Conservation (phyloP, 2,797 vertebrate genomes). For the Spea hammondii region DNA sequence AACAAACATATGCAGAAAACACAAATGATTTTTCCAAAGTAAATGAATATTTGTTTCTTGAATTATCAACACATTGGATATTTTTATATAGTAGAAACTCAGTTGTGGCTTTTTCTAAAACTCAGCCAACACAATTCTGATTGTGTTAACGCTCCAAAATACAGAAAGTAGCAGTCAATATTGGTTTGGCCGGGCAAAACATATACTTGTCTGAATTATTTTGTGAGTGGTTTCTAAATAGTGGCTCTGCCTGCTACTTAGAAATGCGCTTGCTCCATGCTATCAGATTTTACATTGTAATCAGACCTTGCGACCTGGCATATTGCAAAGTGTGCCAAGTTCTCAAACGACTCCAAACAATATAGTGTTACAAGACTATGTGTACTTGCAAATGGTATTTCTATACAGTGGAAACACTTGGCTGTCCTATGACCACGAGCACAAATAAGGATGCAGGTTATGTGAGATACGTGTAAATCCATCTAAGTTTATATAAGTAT, state of each 20-base stretch:
- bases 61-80: slow-evolving; percentile 35
- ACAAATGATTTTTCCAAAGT: slow-evolving; percentile 4
- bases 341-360: background rate
- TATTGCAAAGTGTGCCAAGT: background rate
- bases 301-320: background rate
- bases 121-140: slow-evolving; percentile 41
- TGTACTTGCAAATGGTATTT: background rate
- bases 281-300: slow-evolving; percentile 2
- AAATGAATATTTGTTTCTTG: slow-evolving; percentile 5
- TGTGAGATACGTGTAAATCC: no score
- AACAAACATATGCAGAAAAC: background rate
- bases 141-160: slow-evolving; percentile 44
- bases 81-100: slow-evolving; percentile 24
- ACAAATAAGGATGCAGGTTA: background rate
- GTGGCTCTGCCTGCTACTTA: slow-evolving; percentile 10
- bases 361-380: slow-evolving; percentile 4
- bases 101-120: slow-evolving; percentile 33
- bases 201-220: slow-evolving; percentile 36
- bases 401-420: background rate
- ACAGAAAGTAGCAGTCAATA: slow-evolving; percentile 44
- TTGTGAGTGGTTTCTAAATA: slow-evolving; percentile 17
- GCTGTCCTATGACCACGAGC: background rate
- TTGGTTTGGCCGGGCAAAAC: slow-evolving; percentile 34
- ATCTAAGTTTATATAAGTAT: no score
- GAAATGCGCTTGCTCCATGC: background rate